Evolutionary conservation across 2,888 invertebrate species (phyloP).

Genomic region (Autographa gamma): DNA sequence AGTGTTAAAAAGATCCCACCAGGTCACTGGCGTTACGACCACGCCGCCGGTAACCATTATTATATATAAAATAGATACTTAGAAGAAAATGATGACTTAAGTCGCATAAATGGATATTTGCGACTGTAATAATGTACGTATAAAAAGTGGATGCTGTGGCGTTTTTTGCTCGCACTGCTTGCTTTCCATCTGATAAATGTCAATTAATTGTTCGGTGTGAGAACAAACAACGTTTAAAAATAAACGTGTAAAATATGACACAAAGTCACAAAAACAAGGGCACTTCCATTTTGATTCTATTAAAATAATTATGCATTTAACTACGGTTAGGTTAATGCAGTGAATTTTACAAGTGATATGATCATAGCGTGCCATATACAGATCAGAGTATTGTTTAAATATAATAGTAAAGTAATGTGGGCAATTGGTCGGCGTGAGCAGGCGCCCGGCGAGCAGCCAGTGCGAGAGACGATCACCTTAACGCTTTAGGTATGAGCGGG

Average conservation of each 20-base stretch:
- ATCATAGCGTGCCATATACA: conserved; percentile 57
- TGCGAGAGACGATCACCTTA: conserved; percentile 84
- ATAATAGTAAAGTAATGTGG: conserved; percentile 43
- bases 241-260: conserved; percentile 27
- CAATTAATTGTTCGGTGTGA: conserved; percentile 77
- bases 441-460: conserved; percentile 73
- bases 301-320: conserved; percentile 22
- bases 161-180: conserved; percentile 80
- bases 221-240: conserved; percentile 48
- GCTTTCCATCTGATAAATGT: conserved; percentile 77
- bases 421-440: conserved; percentile 29
- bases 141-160: conserved; percentile 87
- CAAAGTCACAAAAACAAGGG: conserved; percentile 19
- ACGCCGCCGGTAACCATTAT: conserved; percentile 71
- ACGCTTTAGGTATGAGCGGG: conserved; percentile 89
- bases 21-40: conserved; percentile 65
- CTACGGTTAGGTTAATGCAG: conserved; percentile 28
- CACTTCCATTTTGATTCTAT: conserved; percentile 43
- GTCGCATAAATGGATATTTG: conserved; percentile 69
- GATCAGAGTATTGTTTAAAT: conserved; percentile 44
- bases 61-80: conserved; percentile 69
- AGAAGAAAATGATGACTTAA: conserved; percentile 77
- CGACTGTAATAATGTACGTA: conserved; percentile 81
- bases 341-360: conserved; percentile 37
- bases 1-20: conserved; percentile 80